Base-by-base conservation (phyloP, 2,797 vertebrate species). In the Coccyzus lansbergi region DNA sequence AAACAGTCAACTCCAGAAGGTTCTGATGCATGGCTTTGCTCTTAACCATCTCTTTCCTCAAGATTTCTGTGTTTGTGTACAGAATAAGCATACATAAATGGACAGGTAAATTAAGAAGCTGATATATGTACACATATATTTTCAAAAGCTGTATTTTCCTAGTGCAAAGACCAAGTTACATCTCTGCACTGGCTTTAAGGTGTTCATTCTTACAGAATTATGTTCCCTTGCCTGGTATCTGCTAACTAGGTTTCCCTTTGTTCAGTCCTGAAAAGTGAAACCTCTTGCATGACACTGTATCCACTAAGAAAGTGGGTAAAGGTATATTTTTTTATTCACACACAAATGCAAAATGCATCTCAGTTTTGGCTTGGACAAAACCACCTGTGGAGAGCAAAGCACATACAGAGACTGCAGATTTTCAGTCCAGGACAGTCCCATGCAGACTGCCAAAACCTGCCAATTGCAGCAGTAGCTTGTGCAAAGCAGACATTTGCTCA, bases 301-400 rank as follows among this genome's bases (percentile, higher is more conserved):
- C 48, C 59, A 29, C 14, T 25, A 56, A 80, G 28, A 72, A 93
- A 88, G 68, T 40, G 86, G 38, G 65, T 59, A 36, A 86, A 90
- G 59, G 36, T 21, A 2, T 21, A 69, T 95, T 96, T 38, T 94
- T 94, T 95, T 92, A 93, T 29, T 86, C n/a, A 58, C 10, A 65
- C 7, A 48, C 10, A 59, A 80, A 85, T 12, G 51, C 34, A 69
- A 92, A 90, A 67, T 17, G 15, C 49, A 80, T 15, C 64, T 93
- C 74, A 84, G 67, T 40, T 81, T 62, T 70, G 49, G 69, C 78
- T 88, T 72, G 29, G 63, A 90, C 40, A 77, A 68, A 79, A 75
- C 76, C 83, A 90, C 91, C 85, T 53, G 31, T 59, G 55, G 77
- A 67, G 83, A 95, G 74, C 42, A 83, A 88, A 92, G 36, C 55